A percentile compares a stretch with the other conserved stretches of the same genome.
Conservation (phyloP, 2,797 vertebrate species). For the Neolamprologus multifasciatus region DNA sequence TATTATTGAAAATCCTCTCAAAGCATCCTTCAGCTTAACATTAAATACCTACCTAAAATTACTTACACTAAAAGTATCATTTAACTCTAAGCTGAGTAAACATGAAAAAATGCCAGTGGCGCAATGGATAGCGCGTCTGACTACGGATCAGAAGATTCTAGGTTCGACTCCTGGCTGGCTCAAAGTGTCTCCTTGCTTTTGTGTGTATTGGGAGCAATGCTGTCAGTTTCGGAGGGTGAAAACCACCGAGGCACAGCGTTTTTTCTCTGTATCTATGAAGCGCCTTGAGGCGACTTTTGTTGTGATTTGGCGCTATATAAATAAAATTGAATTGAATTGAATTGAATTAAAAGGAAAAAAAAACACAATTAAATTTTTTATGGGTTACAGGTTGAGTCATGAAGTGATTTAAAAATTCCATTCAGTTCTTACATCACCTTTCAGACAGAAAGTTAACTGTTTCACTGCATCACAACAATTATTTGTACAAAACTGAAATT, state of each 20-base stretch:
- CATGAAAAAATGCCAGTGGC: neutral
- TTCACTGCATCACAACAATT: neutral
- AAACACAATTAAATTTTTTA: neutral
- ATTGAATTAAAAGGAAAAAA: too few relatives aligned
- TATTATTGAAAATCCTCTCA: neutral
- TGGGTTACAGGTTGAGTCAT: neutral
- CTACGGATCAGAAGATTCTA: slow-evolving; percentile 66
- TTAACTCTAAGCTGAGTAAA: neutral
- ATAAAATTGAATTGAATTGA: too few relatives aligned
- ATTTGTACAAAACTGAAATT: too few relatives aligned
- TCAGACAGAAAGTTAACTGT: too few relatives aligned
- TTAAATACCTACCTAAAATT: neutral
- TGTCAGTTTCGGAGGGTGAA: neutral
- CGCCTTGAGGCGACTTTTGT: too few relatives aligned
- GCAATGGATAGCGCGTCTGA: slow-evolving; percentile 24
- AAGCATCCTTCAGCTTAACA: neutral
- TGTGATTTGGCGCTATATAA: too few relatives aligned
- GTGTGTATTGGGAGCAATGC: neutral
- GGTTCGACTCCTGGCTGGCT: slow-evolving; percentile 66
- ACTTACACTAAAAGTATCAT: neutral
- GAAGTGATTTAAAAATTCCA: neutral
- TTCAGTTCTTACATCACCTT: neutral
- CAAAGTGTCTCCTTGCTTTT: neutral
- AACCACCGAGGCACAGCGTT: rapidly evolving
- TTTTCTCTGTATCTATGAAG: neutral